These are phyloP conservation scores for Eupsittula cactorum DNA, from an alignment of 2,113 vertebrate genomes.

Conservation along the genomic window DNA sequence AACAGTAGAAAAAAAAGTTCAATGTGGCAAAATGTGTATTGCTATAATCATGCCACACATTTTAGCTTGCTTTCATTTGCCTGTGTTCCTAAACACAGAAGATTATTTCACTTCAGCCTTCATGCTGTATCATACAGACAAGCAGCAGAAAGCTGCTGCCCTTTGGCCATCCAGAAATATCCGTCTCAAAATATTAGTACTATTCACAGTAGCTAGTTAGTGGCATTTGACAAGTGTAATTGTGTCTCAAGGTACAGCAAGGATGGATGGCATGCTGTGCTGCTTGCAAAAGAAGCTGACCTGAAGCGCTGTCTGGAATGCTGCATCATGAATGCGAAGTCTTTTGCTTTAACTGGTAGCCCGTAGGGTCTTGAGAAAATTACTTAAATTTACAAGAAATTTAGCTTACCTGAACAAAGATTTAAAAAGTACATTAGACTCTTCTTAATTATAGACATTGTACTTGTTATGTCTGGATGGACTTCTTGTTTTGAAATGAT, in stretches of 20 bases:
- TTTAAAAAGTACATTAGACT: background rate
- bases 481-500: background rate
- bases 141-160: background rate
- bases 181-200: background rate
- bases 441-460: background rate
- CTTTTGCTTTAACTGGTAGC: background rate
- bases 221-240: background rate
- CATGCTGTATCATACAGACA: background rate
- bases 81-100: background rate
- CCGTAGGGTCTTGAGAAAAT: background rate
- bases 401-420: background rate
- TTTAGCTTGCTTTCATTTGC: background rate
- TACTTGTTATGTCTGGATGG: background rate
- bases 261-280: background rate
- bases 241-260: background rate
- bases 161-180: background rate
- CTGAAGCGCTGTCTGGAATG: background rate
- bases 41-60: background rate
- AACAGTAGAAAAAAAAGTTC: background rate
- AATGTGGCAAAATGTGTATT: background rate
- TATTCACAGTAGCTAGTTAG: background rate
- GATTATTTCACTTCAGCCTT: background rate
- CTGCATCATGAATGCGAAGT: background rate
- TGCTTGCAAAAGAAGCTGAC: background rate
- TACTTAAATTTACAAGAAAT: background rate